Percentiles rank a stretch among this genome's conserved stretches.
Conservation (phyloP, 2,113 vertebrate genomes). For the Aythya baeri region DNA sequence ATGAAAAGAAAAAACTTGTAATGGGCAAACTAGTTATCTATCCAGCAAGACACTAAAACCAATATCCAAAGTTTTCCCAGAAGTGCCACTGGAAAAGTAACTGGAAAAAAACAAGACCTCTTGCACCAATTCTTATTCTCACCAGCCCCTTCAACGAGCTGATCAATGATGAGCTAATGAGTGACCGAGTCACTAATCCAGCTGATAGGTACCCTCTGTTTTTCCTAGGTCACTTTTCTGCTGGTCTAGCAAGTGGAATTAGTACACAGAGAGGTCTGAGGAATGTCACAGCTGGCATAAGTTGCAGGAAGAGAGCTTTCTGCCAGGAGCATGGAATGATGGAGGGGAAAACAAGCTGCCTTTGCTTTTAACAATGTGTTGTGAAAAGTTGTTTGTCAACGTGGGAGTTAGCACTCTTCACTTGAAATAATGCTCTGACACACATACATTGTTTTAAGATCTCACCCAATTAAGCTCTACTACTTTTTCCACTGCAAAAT, state of each 20-base stretch:
- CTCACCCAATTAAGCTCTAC: not conserved
- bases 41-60: not conserved
- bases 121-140: not conserved
- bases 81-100: not conserved
- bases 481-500: not conserved
- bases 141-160: not conserved
- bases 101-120: not conserved
- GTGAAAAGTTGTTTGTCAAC: not conserved
- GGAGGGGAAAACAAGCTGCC: accelerated
- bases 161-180: not conserved
- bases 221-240: not conserved
- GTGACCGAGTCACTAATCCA: not conserved
- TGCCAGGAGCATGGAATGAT: not conserved
- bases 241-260: not conserved
- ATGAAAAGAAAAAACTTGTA: not conserved
- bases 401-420: not conserved
- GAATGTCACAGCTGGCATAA: not conserved
- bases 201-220: not conserved
- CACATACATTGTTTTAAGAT: not conserved
- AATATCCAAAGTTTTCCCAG: not conserved
- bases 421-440: not conserved
- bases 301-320: not conserved
- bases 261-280: not conserved
- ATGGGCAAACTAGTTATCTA: not conserved
- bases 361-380: not conserved